Evolutionary conservation across 2,797 vertebrate genomes (phyloP).

Genomic region (Hemibagrus guttatus): DNA sequence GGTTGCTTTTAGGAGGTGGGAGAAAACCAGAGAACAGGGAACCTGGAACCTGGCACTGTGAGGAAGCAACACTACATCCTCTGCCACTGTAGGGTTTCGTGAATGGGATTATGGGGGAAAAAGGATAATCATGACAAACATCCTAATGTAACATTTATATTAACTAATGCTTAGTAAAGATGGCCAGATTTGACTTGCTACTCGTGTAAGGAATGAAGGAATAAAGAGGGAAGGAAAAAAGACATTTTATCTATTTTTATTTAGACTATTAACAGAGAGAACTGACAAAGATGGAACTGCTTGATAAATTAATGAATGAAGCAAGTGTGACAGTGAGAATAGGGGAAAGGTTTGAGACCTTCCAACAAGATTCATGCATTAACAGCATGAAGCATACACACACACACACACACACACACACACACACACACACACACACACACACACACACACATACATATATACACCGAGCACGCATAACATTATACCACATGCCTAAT

Average conservation of each 20-base stretch:
- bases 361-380: background rate
- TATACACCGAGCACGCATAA: too few species aligned
- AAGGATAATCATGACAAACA: too few species aligned
- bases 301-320: background rate
- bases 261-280: background rate
- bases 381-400: background rate
- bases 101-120: too few species aligned
- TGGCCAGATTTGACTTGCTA: background rate
- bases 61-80: background rate
- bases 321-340: background rate
- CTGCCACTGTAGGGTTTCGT: background rate
- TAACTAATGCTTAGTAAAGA: background rate
- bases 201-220: background rate
- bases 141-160: too few species aligned
- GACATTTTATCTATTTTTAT: too few species aligned
- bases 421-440: background rate
- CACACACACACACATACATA: background rate
- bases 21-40: background rate
- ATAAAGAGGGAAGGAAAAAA: background rate
- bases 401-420: background rate
- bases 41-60: background rate
- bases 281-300: background rate
- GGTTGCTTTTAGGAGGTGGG: background rate
- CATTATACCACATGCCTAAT: too few species aligned
- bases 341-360: background rate